A percentile compares a stretch with the other conserved stretches of the same genome.
Evolutionary conservation across 2,113 vertebrate genomes (phyloP).

Genomic region (Climacteris rufus): DNA sequence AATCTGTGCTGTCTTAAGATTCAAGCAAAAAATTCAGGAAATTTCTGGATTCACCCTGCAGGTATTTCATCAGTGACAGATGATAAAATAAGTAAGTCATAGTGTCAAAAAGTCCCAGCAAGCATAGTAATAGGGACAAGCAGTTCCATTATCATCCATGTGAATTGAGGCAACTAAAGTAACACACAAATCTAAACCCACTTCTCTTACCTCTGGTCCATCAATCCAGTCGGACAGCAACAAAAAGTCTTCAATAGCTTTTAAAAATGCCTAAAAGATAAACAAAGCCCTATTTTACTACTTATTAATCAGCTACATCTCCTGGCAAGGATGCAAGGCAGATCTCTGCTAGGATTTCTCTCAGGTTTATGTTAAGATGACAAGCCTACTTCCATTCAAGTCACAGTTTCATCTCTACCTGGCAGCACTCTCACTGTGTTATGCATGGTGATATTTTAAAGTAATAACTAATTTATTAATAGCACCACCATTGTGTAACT

Average conservation of each 20-base stretch:
- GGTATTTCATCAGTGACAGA: not conserved
- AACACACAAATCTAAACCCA: not conserved
- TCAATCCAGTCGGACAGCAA: conserved; percentile 69
- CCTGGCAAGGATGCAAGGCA: not conserved
- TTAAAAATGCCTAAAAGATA: conserved; percentile 82
- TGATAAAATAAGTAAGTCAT: not conserved
- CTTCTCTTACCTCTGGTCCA: conserved; percentile 71
- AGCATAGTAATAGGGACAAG: not conserved
- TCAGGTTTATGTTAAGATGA: not conserved
- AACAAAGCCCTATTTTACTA: not conserved
- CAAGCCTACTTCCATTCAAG: not conserved
- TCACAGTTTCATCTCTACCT: not conserved
- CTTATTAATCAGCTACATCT: not conserved
- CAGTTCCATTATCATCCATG: not conserved
- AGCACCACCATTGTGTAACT: not conserved
- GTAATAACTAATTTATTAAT: not conserved
- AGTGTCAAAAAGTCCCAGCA: not conserved
- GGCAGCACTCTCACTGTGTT: not conserved
- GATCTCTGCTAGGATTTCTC: not conserved
- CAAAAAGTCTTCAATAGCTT: conserved; percentile 81
- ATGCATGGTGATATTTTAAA: not conserved
- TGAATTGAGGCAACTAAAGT: not conserved
- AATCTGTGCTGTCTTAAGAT: not conserved
- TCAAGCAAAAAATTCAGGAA: not conserved
- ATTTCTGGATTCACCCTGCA: not conserved